These are phyloP conservation scores for Pelodytes ibericus DNA, from an alignment of 2,797 vertebrate species.

Conservation along the genomic window DNA sequence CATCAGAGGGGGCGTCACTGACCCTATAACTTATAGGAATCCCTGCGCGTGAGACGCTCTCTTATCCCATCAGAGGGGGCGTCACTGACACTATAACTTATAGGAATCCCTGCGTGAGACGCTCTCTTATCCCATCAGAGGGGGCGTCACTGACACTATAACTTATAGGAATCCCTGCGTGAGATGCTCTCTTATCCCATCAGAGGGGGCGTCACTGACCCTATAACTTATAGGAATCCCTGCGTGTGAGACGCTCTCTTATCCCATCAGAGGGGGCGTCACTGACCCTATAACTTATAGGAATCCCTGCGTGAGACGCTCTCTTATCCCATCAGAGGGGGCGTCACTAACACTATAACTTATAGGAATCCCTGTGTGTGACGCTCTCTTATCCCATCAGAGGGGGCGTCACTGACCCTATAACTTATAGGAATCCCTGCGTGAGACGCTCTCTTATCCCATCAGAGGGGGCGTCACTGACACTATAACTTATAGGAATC, in stretches of 20 bases:
- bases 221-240: slow-evolving; percentile 16
- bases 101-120: no score
- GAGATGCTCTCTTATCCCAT: slow-evolving; percentile 4
- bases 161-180: slow-evolving; percentile 3
- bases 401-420: slow-evolving; percentile 3
- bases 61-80: no score
- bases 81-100: no score
- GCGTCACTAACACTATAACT: slow-evolving; percentile 10
- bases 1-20: no score
- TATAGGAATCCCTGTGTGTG: slow-evolving; percentile 11
- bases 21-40: no score
- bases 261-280: slow-evolving; percentile 5
- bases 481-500: not conserved
- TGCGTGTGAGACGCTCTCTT: slow-evolving; percentile 3
- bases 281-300: slow-evolving; percentile 11
- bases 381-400: slow-evolving; percentile 6
- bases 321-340: slow-evolving; percentile 22
- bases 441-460: not conserved
- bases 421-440: slow-evolving; percentile 21
- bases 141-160: not conserved
- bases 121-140: slow-evolving; percentile 12
- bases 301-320: slow-evolving; percentile 11
- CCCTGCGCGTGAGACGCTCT: no score
- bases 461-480: slow-evolving; percentile 8
- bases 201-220: slow-evolving; percentile 4